Conservation (phyloP, 2,113 vertebrate genomes). For the Alces alces region DNA sequence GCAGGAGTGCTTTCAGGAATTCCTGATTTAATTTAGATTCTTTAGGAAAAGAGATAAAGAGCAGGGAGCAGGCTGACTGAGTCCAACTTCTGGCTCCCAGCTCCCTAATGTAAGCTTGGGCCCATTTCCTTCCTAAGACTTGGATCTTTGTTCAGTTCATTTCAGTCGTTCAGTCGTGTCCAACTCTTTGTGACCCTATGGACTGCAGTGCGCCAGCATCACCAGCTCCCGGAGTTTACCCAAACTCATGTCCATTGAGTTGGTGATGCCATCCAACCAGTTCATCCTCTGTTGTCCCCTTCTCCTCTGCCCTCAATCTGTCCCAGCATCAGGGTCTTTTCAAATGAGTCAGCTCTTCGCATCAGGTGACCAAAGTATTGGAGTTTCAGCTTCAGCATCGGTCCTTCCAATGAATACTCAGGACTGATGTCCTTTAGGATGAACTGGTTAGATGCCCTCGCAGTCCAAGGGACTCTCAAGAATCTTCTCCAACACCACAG, state of each 20-base stretch:
- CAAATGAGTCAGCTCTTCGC: neutral
- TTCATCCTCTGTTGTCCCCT: neutral
- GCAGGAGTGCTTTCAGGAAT: neutral
- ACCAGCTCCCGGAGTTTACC: neutral
- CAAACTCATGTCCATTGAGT: neutral
- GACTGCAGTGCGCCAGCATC: neutral
- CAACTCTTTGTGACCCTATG: neutral
- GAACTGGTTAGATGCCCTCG: neutral
- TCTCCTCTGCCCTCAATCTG: neutral
- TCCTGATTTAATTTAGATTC: neutral
- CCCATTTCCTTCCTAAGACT: neutral
- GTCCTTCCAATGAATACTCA: neutral
- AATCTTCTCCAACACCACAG: neutral
- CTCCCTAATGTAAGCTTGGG: neutral
- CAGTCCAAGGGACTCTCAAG: neutral
- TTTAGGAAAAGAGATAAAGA: neutral
- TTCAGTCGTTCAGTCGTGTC: neutral
- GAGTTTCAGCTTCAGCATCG: neutral
- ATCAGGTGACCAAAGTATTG: neutral
- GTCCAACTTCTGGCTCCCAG: neutral
- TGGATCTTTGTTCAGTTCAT: neutral
- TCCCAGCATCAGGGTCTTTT: neutral
- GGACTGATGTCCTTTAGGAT: neutral
- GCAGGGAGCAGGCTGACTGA: neutral
- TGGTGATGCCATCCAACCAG: neutral